These are phyloP conservation scores for Caranx melampygus DNA, from an alignment of 2,113 vertebrate genomes.

Conservation along the genomic window DNA sequence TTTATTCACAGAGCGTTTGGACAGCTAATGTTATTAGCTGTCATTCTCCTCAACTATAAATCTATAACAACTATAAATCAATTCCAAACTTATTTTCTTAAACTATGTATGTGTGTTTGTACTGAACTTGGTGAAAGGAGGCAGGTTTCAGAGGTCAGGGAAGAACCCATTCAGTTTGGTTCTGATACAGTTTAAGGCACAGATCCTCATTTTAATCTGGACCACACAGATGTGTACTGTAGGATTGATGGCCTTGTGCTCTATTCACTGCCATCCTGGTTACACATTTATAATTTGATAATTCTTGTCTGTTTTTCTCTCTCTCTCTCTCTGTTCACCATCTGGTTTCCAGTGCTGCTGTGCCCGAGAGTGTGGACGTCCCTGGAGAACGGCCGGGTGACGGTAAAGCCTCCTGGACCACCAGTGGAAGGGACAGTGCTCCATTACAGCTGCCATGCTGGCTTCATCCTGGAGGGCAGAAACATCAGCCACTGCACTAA, in stretches of 20 bases:
- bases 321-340: not conserved
- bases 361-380: slow-evolving; percentile 90
- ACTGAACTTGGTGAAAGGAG: too few species aligned
- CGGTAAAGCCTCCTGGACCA: slow-evolving; percentile 80
- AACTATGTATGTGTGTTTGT: too few species aligned
- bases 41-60: not conserved
- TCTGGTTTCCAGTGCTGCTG: slow-evolving; percentile 84
- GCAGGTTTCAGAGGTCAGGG: too few species aligned
- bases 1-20: too few species aligned
- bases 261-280: too few species aligned
- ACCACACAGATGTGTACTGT: too few species aligned
- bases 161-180: too few species aligned
- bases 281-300: not conserved
- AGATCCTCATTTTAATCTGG: too few species aligned
- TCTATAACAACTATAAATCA: not conserved
- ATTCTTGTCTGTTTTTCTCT: not conserved
- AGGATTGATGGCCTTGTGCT: too few species aligned
- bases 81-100: not conserved
- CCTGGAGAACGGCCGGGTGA: slow-evolving; percentile 92
- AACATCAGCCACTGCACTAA: slow-evolving; percentile 91
- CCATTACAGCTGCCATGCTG: slow-evolving; percentile 89
- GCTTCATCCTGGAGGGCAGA: slow-evolving; percentile 90
- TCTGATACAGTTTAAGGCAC: too few species aligned
- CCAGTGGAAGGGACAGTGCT: slow-evolving; percentile 90
- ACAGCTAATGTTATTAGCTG: not conserved